Base-by-base conservation (phyloP, 2,797 vertebrate genomes). In the Clarias laeviceps region DNA sequence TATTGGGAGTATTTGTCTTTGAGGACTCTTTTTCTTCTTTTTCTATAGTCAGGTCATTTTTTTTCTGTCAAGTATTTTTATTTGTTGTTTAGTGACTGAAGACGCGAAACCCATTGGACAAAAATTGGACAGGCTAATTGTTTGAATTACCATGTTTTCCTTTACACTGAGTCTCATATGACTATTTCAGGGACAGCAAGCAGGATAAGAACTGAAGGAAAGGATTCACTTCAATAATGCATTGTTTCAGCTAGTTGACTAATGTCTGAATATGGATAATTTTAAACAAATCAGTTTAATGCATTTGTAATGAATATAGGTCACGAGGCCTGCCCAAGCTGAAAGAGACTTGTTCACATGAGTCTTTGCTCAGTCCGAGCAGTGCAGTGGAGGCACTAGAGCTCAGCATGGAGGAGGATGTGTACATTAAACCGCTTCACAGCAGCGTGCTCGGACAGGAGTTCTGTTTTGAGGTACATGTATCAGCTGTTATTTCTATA, bases 401-500 rank as follows among this genome's bases (percentile, higher is more conserved):
- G 89, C 95, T 99, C 5, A 95, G 94, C 2, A 93, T 96, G 92
- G 97, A 97, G 90, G 97, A 98, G 66, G 95, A 97, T 2, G 96
- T 98, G 20, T 92, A 95, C 29, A 94, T 99, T 91, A 99, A 97
- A 85, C 96, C 97, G 1, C 95, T 99, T 72, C 98, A 99, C 92
- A 97, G 95, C 93, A 99, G 98, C 88, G 96, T 99, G 86, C 96
- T 99, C 76, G 98, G 97, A 66, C 97, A 97, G 91, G 98, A 99
- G 91, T 99, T 97, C 94, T 99, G 98, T 93, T 99, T 99, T 88
- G 98, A 99, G 98, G 98, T 99, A 93, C 68, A 78, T 50, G 9
- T 40, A 34, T 79, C 22, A 37, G 22, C 2, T 32, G 57, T 57
- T 18, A n/a, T 24, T 68, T 69, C 12, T 45, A 29, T 66, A 32